Evolutionary conservation across 1,140 invertebrate species (phyloP), one percentile per base, ranked within the genome.

Genomic region (Leguminivora glycinivorella): DNA sequence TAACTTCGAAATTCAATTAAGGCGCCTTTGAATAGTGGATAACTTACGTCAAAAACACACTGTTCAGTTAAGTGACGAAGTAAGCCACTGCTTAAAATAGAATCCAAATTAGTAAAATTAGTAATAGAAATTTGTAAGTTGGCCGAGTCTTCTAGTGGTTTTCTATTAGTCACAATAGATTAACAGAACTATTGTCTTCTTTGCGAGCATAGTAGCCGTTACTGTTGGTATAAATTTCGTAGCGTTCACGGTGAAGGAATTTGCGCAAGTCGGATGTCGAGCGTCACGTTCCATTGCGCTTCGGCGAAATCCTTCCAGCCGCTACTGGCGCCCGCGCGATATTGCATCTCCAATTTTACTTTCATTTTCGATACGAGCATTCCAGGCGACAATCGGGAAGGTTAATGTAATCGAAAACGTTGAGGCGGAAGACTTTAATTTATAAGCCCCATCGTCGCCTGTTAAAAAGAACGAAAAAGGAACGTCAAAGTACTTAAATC

Each of bases 201-300:
- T 52, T 52, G 47, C 19, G 47, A 22, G 47, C 17, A 22, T 19
- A 17, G 47, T 22, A 22, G 9, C 47, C 7, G 6, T 52, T 52
- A 22, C 47, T 22, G 17, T 22, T 22, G 24, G 56, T 63, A 29
- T 63, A 63, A 63, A 63, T 63, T 63, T 63, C 58, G n/a, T 58
- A 34, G 60, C 71, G 75, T 69, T 74, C 68, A 69, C 69, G 68
- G 68, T 72, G 70, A 70, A 76, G 82, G 76, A 79, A 80, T 79
- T 85, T 85, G 77, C 79, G 38, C 74, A 82, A 83, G 73, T 81
- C 75, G 70, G 75, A 78, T 76, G 73, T 73, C 75, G 75, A 73
- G 70, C 78, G 79, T 79, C 75, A 85, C 80, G 79, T 75, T 75
- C 70, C 75, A 80, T 12, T 78, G 77, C 80, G 68, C 73, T 83